phyloP scores from a whole-genome alignment of 2,113 vertebrate species.

The Hypocryptadius cinnamomeus region DNA sequence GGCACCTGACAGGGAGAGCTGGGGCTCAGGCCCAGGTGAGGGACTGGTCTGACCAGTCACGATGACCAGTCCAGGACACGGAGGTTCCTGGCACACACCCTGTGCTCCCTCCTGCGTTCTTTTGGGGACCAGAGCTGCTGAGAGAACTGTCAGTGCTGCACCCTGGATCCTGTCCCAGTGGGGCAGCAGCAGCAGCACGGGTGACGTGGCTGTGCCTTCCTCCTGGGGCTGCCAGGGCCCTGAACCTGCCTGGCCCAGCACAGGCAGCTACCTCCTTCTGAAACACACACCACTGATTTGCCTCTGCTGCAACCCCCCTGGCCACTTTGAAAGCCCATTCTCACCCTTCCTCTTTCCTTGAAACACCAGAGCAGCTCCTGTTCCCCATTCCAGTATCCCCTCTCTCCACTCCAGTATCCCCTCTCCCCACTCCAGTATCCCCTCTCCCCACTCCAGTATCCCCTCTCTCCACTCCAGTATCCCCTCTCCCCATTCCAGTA shows the following conservation, averaged over 20 bases:
- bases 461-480: background rate
- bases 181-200: background rate
- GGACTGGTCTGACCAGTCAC: fast-evolving
- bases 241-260: background rate
- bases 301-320: no score
- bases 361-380: background rate
- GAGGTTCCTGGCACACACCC: background rate
- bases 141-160: background rate
- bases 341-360: background rate
- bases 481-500: background rate
- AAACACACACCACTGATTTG: background rate
- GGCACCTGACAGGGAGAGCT: no score
- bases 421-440: background rate
- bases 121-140: background rate
- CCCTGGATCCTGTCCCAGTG: fast-evolving
- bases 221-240: background rate
- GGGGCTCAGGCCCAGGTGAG: fast-evolving
- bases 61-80: fast-evolving
- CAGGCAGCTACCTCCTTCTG: background rate
- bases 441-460: background rate
- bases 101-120: background rate
- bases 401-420: background rate
- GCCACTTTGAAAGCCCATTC: fast-evolving
- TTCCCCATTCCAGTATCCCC: background rate
- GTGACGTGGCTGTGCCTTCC: background rate